A percentile compares a stretch with the other conserved stretches of the same genome.
Evolutionary conservation across 1,140 invertebrate genomes (phyloP).

Genomic region (Drosophila subobscura): DNA sequence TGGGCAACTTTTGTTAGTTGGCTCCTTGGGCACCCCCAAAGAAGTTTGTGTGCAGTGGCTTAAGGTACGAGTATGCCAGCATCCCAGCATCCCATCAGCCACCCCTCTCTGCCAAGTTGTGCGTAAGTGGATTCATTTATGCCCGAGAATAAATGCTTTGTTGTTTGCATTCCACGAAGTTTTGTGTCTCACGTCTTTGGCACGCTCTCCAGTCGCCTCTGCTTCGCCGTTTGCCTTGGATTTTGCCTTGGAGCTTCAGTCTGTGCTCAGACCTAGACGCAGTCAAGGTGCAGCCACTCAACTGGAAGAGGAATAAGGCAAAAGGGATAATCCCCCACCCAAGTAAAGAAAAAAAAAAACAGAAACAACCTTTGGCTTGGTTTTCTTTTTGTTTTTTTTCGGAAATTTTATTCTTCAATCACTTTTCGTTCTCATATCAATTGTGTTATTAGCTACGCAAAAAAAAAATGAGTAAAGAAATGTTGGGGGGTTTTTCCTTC

Average conservation of each 20-base stretch:
- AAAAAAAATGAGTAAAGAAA: slow-evolving; percentile 60
- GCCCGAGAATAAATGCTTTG: slow-evolving; percentile 71
- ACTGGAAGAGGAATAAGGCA: slow-evolving; percentile 43
- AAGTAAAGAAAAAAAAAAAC: not conserved
- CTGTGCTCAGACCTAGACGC: not conserved
- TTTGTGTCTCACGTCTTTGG: slow-evolving; percentile 70
- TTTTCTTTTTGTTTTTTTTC: slow-evolving; percentile 8
- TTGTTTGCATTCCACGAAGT: slow-evolving; percentile 78
- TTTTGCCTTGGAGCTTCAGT: not conserved
- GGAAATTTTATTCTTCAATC: slow-evolving; percentile 74
- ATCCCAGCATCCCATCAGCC: not conserved
- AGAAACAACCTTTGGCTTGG: not conserved
- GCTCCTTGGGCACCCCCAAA: slow-evolving; percentile 14
- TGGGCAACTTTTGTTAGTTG: slow-evolving; percentile 4
- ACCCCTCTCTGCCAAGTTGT: slow-evolving; percentile 34
- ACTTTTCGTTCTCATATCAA: slow-evolving; percentile 73
- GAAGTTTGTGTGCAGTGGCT: slow-evolving; percentile 55
- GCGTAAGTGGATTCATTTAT: slow-evolving; percentile 76
- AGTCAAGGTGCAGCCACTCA: slow-evolving; percentile 42
- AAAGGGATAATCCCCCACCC: slow-evolving; percentile 2
- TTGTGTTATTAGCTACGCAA: slow-evolving; percentile 75
- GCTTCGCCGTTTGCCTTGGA: not conserved
- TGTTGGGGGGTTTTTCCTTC: slow-evolving; percentile 30
- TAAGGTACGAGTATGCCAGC: slow-evolving; percentile 31
- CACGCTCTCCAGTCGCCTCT: slow-evolving; percentile 22